Conservation (phyloP, 2,113 vertebrate species). For the Eclectus roratus region DNA sequence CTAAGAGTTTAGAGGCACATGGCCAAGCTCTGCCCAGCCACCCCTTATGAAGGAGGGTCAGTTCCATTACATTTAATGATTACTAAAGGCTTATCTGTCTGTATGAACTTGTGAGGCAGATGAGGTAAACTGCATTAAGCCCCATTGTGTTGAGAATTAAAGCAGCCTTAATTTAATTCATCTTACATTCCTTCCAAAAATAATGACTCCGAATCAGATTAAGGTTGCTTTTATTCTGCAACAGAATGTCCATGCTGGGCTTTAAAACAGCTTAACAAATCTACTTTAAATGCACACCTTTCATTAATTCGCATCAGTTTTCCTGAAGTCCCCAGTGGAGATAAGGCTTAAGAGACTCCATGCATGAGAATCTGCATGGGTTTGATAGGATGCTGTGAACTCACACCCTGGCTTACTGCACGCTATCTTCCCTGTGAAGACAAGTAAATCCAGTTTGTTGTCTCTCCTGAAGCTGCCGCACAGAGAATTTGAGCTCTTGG, state of each 20-base stretch:
- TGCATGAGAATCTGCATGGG: not conserved
- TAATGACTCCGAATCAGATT: slow-evolving; percentile 63
- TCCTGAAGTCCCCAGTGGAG: not conserved
- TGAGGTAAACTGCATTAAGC: slow-evolving; percentile 67
- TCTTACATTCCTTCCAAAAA: slow-evolving; percentile 43
- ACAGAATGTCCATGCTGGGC: slow-evolving; percentile 69
- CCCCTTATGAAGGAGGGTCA: not conserved
- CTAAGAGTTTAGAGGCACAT: not conserved
- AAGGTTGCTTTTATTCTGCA: slow-evolving; percentile 64
- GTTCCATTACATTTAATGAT: not conserved
- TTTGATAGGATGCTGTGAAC: not conserved
- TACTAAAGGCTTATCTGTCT: not conserved
- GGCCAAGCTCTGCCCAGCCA: not conserved
- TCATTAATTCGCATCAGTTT: slow-evolving; percentile 8
- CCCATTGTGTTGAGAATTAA: slow-evolving; percentile 66
- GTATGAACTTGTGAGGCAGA: slow-evolving; percentile 57
- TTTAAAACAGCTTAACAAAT: slow-evolving; percentile 66
- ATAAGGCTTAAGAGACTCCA: not conserved
- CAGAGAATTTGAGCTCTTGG: not conserved
- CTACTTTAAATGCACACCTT: slow-evolving; percentile 54
- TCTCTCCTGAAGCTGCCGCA: not conserved
- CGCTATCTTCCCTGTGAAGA: not conserved
- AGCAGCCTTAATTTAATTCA: slow-evolving; percentile 67
- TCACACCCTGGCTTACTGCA: slow-evolving; percentile 14
- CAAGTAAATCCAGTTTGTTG: not conserved